These are phyloP conservation scores for Ondatra zibethicus DNA, from an alignment of 2,113 vertebrate genomes.

Conservation along the genomic window DNA sequence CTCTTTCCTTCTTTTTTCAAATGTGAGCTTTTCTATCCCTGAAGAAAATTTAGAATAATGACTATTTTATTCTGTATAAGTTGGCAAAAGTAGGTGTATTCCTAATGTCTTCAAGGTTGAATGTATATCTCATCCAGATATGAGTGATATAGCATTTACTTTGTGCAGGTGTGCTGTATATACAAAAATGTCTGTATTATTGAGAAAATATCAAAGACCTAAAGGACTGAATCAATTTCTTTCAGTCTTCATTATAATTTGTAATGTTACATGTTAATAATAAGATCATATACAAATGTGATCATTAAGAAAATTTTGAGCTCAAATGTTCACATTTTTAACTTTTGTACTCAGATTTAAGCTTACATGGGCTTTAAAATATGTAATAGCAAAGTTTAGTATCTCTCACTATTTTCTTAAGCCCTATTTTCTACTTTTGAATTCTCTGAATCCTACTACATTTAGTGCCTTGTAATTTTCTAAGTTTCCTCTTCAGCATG, in stretches of 20 bases:
- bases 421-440: neutral
- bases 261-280: neutral
- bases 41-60: neutral
- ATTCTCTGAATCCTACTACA: neutral
- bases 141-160: neutral
- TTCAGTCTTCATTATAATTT: neutral
- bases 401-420: rapidly evolving
- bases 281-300: neutral
- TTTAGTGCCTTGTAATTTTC: neutral
- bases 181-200: neutral
- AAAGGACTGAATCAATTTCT: neutral
- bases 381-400: neutral
- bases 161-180: neutral
- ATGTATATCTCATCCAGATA: neutral
- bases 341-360: neutral
- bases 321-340: neutral
- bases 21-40: conserved; percentile 4
- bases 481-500: neutral
- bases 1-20: conserved; percentile 47
- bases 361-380: neutral
- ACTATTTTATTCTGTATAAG: neutral
- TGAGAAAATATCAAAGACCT: neutral
- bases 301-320: neutral
- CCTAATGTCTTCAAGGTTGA: conserved; percentile 36
- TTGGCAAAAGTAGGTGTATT: conserved; percentile 17